Evolutionary conservation across 2,113 vertebrate genomes (phyloP).

Genomic region (Pitta sordida): DNA sequence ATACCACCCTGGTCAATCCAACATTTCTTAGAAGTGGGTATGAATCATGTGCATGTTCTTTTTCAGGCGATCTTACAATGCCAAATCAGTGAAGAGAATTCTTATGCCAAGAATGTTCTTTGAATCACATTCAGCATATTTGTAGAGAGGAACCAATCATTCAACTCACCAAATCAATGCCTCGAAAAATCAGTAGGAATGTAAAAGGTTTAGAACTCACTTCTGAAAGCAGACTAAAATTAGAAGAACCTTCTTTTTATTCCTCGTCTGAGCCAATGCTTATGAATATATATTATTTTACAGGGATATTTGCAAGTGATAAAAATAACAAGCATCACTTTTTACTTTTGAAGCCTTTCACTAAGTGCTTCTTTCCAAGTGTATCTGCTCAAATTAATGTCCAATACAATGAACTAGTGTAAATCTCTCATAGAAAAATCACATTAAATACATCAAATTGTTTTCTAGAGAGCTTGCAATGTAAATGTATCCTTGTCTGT

Average conservation of each 20-base stretch:
- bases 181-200: neutral
- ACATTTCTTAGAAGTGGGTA: neutral
- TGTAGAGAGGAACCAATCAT: neutral
- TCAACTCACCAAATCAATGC: neutral
- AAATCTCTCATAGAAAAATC: neutral
- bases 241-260: neutral
- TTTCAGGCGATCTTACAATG: neutral
- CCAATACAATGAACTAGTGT: neutral
- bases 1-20: neutral
- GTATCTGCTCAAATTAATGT: neutral
- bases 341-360: neutral
- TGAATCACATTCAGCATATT: neutral
- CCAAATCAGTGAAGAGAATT: neutral
- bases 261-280: neutral
- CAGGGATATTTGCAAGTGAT: neutral
- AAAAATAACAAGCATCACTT: neutral
- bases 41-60: neutral
- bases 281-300: neutral
- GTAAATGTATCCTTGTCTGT: neutral
- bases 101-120: neutral
- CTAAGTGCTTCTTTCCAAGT: neutral
- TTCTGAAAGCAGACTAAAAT: neutral
- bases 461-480: neutral
- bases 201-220: neutral
- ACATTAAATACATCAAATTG: neutral